Evolutionary conservation across 2,888 invertebrate species (phyloP).

Genomic region (Stenoptilia bipunctidactyla): DNA sequence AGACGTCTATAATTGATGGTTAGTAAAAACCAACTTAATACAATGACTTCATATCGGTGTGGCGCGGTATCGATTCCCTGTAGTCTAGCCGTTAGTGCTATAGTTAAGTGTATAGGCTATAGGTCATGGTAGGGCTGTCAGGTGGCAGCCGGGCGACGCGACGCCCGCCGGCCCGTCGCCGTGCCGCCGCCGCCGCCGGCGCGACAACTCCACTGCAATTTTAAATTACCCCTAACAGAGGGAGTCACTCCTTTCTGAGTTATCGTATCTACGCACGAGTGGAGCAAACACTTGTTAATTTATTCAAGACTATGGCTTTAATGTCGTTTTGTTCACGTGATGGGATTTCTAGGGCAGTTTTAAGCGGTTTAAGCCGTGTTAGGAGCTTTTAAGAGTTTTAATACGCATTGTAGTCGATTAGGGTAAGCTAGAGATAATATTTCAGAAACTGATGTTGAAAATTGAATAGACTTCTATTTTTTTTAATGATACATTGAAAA

Average conservation of each 20-base stretch:
- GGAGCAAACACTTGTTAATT: background rate
- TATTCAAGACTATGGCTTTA: background rate
- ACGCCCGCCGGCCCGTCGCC: background rate
- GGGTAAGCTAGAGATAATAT: background rate
- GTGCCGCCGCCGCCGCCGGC: background rate
- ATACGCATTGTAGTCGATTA: too few species aligned
- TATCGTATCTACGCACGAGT: background rate
- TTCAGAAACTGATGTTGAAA: too few species aligned
- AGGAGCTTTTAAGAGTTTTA: background rate
- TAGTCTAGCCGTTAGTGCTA: background rate
- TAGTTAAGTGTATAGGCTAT: background rate
- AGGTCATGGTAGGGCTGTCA: background rate
- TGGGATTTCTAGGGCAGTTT: background rate
- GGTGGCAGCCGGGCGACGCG: background rate
- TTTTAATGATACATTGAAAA: too few species aligned
- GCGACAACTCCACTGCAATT: background rate
- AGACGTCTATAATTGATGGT: too few species aligned
- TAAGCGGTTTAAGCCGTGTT: background rate
- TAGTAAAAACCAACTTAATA: background rate
- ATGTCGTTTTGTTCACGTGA: background rate
- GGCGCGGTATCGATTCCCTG: background rate
- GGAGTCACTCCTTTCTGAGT: background rate
- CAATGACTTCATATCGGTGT: background rate
- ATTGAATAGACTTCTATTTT: too few species aligned
- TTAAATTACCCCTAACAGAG: background rate